Evolutionary conservation across 1,140 invertebrate genomes (phyloP).

Genomic region (Zophobas morio): DNA sequence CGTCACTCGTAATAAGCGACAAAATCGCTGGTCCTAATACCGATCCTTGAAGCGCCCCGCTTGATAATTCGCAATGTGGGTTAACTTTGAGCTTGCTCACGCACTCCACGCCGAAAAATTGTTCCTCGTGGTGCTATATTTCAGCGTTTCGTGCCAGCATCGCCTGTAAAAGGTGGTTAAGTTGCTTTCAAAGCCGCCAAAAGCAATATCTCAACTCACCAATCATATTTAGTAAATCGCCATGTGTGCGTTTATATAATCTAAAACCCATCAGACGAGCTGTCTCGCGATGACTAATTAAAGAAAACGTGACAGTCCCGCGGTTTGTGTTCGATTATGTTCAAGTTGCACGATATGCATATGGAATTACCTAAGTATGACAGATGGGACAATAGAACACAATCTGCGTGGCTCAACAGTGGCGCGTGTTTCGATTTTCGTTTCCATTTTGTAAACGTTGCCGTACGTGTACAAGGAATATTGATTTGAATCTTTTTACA

Average conservation of each 20-base stretch:
- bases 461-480: conserved; percentile 52
- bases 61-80: too few species aligned
- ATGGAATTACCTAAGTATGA: conserved; percentile 58
- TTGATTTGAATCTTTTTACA: conserved; percentile 49
- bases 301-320: conserved; percentile 51
- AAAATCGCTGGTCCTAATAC: too few species aligned
- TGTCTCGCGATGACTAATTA: conserved; percentile 50
- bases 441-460: conserved; percentile 47
- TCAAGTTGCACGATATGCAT: conserved; percentile 56
- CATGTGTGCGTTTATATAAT: conserved; percentile 47
- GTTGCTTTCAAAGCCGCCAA: not conserved
- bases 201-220: conserved; percentile 25
- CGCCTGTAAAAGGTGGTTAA: too few species aligned
- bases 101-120: too few species aligned
- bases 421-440: conserved; percentile 52
- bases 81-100: too few species aligned
- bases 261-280: conserved; percentile 47
- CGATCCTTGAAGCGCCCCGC: too few species aligned
- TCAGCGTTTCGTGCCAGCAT: too few species aligned
- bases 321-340: conserved; percentile 52
- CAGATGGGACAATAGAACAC: conserved; percentile 60
- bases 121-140: too few species aligned
- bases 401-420: conserved; percentile 53
- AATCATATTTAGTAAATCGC: conserved; percentile 45
- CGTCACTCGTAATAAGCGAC: too few species aligned